Percentiles rank a stretch among this genome's conserved stretches.
Conservation (phyloP, 2,113 vertebrate genomes). For the Heptranchias perlo region DNA sequence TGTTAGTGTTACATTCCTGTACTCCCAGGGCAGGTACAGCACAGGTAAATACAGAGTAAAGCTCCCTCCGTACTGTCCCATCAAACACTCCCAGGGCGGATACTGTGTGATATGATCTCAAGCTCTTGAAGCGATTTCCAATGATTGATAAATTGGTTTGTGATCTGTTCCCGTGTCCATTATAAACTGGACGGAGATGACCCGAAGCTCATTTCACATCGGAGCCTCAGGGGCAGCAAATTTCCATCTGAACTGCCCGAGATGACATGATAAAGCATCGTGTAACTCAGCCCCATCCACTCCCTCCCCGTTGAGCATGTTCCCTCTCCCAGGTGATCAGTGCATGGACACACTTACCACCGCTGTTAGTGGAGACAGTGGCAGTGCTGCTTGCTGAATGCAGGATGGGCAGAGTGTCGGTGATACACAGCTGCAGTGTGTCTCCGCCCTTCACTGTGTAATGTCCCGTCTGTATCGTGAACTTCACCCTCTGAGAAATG, state of each 20-base stretch:
- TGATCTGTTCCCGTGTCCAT: background rate
- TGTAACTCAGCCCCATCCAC: too few species aligned
- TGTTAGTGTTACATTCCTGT: background rate
- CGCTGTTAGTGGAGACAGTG: slow-evolving; percentile 65
- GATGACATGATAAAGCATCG: background rate
- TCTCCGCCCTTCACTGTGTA: slow-evolving; percentile 84
- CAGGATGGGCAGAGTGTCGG: slow-evolving; percentile 78
- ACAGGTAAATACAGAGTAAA: background rate
- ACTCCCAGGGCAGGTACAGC: background rate
- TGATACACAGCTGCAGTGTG: slow-evolving; percentile 86
- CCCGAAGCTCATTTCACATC: background rate
- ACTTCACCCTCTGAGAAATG: slow-evolving; percentile 87
- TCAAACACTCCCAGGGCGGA: background rate
- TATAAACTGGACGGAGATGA: background rate
- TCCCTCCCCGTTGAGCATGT: too few species aligned
- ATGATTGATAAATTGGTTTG: background rate
- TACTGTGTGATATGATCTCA: too few species aligned
- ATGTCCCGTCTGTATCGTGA: slow-evolving; percentile 86
- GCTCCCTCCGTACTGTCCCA: background rate
- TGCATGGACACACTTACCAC: slow-evolving; percentile 53
- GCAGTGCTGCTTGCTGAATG: slow-evolving; percentile 66
- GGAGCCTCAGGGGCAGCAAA: background rate
- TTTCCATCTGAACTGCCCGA: background rate
- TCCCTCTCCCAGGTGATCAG: background rate
- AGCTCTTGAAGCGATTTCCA: background rate